These are phyloP conservation scores for Melanchra persicariae DNA, from an alignment of 2,888 invertebrate genomes.

Conservation along the genomic window DNA sequence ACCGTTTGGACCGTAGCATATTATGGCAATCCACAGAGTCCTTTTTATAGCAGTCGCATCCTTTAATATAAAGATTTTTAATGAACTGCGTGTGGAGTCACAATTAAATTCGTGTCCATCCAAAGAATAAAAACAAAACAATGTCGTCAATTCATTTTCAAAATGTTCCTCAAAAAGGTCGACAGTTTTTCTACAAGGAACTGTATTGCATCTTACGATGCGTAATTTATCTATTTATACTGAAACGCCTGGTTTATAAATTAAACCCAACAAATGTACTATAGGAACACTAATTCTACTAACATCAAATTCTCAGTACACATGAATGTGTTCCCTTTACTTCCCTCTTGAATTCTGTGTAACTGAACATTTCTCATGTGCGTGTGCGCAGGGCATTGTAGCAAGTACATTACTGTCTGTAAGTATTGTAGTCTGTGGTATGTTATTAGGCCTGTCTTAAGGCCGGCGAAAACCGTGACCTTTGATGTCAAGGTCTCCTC, in stretches of 20 bases:
- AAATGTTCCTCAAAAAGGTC: not conserved
- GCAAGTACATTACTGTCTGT: slow-evolving; percentile 1
- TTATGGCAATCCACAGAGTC: not conserved
- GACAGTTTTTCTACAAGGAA: not conserved
- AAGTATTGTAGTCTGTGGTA: slow-evolving; percentile 14
- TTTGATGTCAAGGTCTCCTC: slow-evolving; percentile 68
- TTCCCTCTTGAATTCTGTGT: slow-evolving; percentile 42
- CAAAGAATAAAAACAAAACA: not conserved
- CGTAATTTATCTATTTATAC: slow-evolving; percentile 8
- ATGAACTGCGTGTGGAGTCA: not conserved
- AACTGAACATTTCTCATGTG: slow-evolving; percentile 6
- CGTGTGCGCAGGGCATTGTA: not conserved
- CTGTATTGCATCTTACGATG: not conserved
- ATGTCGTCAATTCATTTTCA: not conserved
- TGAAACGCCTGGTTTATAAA: not conserved
- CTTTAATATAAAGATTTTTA: not conserved
- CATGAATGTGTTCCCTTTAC: slow-evolving; percentile 9
- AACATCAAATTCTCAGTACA: slow-evolving; percentile 35
- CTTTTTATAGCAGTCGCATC: not conserved
- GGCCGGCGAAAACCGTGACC: slow-evolving; percentile 63
- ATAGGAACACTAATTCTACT: not conserved
- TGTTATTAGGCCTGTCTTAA: slow-evolving; percentile 26
- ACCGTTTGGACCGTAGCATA: slow-evolving; percentile 5
- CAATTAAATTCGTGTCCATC: not conserved
- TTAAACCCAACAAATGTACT: not conserved